Percentiles rank a stretch among this genome's conserved stretches.
These are phyloP conservation scores for Xerus rutilus DNA, from an alignment of 2,797 vertebrate species.

Conservation along the genomic window DNA sequence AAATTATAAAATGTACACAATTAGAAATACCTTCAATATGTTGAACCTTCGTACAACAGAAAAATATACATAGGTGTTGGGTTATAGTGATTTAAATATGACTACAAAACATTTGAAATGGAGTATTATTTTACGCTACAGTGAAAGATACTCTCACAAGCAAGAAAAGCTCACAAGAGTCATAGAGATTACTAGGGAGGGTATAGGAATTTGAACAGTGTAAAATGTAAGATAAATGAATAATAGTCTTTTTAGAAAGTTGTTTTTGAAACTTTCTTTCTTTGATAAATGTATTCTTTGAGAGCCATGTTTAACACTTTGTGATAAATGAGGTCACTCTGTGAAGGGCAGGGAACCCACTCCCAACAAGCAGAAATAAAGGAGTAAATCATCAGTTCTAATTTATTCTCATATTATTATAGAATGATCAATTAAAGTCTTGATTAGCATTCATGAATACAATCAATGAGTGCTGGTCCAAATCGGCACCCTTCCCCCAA, in stretches of 20 bases:
- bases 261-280: constrained; percentile 46
- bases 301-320: constrained; percentile 56
- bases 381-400: background rate
- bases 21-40: background rate
- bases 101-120: constrained; percentile 1
- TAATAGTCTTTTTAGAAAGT: constrained; percentile 21
- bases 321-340: constrained; percentile 29
- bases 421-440: background rate
- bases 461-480: background rate
- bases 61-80: rapidly evolving
- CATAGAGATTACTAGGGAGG: background rate
- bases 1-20: background rate
- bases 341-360: background rate
- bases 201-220: background rate
- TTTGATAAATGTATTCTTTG: constrained; percentile 66
- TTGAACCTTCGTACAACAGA: rapidly evolving
- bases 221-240: constrained; percentile 40
- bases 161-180: background rate
- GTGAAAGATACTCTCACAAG: constrained; percentile 20
- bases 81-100: constrained; percentile 30
- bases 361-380: background rate
- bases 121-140: constrained; percentile 9
- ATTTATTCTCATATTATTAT: background rate
- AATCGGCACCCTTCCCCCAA: background rate
- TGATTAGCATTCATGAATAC: background rate